phyloP scores from a whole-genome alignment of 2,888 invertebrate species.

The Alentia gelatinosa region DNA sequence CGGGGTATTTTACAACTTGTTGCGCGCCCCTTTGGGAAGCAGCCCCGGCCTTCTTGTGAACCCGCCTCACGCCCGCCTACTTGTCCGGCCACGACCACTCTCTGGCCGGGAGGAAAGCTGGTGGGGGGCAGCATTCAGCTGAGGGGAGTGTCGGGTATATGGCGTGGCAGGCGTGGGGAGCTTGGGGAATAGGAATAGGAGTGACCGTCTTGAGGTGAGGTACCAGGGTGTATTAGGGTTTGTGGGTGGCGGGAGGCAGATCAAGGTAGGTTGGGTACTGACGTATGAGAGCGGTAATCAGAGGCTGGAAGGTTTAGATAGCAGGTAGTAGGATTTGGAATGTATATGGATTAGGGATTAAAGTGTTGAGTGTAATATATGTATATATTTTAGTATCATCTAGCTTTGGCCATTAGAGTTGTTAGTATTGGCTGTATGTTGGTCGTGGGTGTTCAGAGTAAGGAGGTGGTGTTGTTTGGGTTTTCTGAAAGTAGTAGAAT shows the following conservation, averaged over 20 bases:
- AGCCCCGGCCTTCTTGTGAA: neutral
- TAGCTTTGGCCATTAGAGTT: too few relatives aligned
- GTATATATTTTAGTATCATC: too few relatives aligned
- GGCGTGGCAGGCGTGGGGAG: neutral
- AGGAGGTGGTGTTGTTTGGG: neutral
- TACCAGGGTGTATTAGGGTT: neutral
- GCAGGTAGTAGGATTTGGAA: too few relatives aligned
- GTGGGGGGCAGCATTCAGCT: neutral
- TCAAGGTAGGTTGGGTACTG: too few relatives aligned
- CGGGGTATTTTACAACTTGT: conserved; percentile 4
- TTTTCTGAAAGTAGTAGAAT: too few relatives aligned
- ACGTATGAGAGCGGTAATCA: too few relatives aligned
- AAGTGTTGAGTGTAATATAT: too few relatives aligned
- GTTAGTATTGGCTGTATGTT: neutral
- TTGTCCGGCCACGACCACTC: too few relatives aligned
- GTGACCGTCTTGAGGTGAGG: neutral
- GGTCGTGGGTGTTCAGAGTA: neutral
- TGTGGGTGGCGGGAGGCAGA: neutral
- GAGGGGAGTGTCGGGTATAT: neutral
- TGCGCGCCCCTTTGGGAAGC: neutral
- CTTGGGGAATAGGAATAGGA: neutral
- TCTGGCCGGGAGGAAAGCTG: neutral
- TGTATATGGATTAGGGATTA: too few relatives aligned
- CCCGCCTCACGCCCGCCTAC: neutral
- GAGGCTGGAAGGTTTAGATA: too few relatives aligned